A percentile compares a stretch with the other conserved stretches of the same genome.
These are phyloP conservation scores for Siniperca chuatsi DNA, from an alignment of 2,113 vertebrate species.

Conservation along the genomic window DNA sequence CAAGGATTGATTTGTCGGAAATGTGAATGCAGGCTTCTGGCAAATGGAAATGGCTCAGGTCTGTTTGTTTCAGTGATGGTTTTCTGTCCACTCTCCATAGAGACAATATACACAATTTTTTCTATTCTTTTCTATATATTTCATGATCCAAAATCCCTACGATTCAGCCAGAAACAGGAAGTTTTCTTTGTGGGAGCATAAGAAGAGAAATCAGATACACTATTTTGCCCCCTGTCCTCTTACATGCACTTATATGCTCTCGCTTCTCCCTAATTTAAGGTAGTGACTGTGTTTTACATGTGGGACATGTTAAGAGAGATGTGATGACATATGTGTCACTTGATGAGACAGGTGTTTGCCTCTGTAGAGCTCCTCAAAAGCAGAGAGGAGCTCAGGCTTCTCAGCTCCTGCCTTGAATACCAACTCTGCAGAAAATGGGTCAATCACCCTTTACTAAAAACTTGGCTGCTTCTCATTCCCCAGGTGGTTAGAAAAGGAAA, in stretches of 20 bases:
- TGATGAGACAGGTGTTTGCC: conserved; percentile 26
- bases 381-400: conserved; percentile 46
- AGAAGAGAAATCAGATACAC: not conserved
- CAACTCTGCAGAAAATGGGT: conserved; percentile 70
- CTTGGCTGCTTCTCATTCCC: conserved; percentile 24
- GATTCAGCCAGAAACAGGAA: not conserved
- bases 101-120: not conserved
- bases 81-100: not conserved
- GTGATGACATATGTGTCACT: conserved; percentile 11
- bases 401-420: conserved; percentile 66
- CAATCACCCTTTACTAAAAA: conserved; percentile 50
- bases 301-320: conserved; percentile 11
- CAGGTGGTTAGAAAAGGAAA: conserved; percentile 20
- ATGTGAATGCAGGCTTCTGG: not conserved
- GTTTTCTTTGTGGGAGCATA: not conserved
- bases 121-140: not conserved
- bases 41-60: not conserved
- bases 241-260: not conserved
- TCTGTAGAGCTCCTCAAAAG: conserved; percentile 39
- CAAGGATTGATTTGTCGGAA: not conserved
- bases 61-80: not conserved
- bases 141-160: not conserved
- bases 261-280: not conserved
- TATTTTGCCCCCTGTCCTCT: not conserved
- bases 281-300: conserved; percentile 29